phyloP scores from a whole-genome alignment of 2,113 vertebrate species.

The Corythaeola cristata region DNA sequence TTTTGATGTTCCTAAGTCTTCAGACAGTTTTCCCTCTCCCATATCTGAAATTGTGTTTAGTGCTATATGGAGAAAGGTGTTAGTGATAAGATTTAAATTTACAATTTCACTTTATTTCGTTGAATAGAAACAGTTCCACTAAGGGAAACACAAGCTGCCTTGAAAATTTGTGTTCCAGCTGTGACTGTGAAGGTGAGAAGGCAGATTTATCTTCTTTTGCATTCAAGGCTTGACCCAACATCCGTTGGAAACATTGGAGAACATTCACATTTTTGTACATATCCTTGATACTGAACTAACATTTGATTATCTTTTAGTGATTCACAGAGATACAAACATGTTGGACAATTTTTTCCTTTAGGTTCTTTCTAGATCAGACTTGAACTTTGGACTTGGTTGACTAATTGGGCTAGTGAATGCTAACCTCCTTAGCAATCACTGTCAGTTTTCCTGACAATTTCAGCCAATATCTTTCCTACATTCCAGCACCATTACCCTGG shows the following conservation, averaged over 20 bases:
- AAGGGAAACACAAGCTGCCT: not conserved
- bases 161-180: not conserved
- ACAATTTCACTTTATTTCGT: not conserved
- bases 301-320: not conserved
- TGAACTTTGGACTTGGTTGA: not conserved
- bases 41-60: not conserved
- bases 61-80: not conserved
- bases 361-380: not conserved
- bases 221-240: not conserved
- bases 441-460: not conserved
- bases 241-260: not conserved
- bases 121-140: not conserved
- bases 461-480: not conserved
- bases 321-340: not conserved
- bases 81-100: not conserved
- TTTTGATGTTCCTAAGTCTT: not conserved
- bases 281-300: not conserved
- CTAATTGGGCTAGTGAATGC: rapidly evolving
- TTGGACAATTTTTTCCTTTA: not conserved
- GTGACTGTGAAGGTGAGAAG: not conserved
- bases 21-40: not conserved
- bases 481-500: not conserved
- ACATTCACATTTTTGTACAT: not conserved
- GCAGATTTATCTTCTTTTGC: not conserved
- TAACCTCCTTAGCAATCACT: not conserved